Percentiles rank a stretch among this genome's conserved stretches.
phyloP scores from a whole-genome alignment of 2,113 vertebrate species.

The Sclerurus mexicanus region DNA sequence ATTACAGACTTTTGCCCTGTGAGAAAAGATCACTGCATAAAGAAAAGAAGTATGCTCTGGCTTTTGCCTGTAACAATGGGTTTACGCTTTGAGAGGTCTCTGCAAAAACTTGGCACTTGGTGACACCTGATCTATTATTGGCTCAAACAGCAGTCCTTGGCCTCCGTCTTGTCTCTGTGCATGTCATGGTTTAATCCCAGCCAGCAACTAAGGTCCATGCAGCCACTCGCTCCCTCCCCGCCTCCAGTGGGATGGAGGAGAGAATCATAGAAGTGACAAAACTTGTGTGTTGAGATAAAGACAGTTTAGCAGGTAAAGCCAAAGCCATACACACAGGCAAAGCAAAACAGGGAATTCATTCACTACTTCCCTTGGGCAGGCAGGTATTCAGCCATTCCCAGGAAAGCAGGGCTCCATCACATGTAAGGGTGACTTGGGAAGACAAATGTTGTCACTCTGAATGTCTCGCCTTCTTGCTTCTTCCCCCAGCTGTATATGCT shows the following conservation, averaged over 20 bases:
- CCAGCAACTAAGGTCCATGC: neutral
- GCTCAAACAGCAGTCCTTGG: neutral
- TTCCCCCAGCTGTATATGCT: neutral
- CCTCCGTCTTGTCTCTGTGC: neutral
- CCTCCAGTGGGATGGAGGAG: neutral
- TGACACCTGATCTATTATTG: neutral
- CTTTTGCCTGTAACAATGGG: neutral
- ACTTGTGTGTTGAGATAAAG: neutral
- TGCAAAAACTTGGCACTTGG: neutral
- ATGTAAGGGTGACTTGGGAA: neutral
- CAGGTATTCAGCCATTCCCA: neutral
- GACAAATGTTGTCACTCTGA: neutral
- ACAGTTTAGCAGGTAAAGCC: neutral
- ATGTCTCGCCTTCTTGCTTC: rapidly evolving
- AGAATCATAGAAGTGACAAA: neutral
- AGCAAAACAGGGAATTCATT: neutral
- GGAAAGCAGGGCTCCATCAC: neutral
- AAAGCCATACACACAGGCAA: neutral
- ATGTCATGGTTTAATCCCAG: neutral
- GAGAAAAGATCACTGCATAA: neutral
- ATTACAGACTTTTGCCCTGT: neutral
- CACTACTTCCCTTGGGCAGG: neutral
- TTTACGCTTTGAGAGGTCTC: neutral
- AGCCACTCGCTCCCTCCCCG: neutral
- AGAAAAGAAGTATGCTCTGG: neutral